phyloP scores from a whole-genome alignment of 2,888 invertebrate species.

The Drosophila rellima region DNA sequence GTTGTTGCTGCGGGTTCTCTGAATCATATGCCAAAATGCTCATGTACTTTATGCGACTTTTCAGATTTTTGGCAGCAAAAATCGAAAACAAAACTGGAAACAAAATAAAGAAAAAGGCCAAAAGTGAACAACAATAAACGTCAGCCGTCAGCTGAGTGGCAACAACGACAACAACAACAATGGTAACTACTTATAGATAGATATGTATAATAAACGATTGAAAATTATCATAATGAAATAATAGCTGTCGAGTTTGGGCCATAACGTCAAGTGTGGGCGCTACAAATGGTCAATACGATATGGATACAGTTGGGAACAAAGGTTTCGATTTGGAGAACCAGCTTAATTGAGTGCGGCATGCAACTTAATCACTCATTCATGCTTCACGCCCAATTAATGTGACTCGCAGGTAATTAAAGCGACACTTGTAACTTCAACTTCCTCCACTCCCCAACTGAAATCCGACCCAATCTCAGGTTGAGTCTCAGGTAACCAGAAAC shows the following conservation, averaged over 20 bases:
- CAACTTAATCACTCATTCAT: slow-evolving; percentile 64
- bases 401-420: slow-evolving; percentile 42
- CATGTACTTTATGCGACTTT: slow-evolving; percentile 11
- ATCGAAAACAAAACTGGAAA: slow-evolving; percentile 23
- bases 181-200: slow-evolving; percentile 39
- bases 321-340: neutral
- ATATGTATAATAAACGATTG: slow-evolving; percentile 23
- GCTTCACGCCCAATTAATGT: slow-evolving; percentile 55
- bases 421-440: slow-evolving; percentile 28
- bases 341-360: slow-evolving; percentile 37
- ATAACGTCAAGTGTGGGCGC: slow-evolving; percentile 36
- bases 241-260: slow-evolving; percentile 30
- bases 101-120: slow-evolving; percentile 30
- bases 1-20: slow-evolving; percentile 27
- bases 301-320: slow-evolving; percentile 5
- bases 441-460: neutral
- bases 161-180: slow-evolving; percentile 27
- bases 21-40: slow-evolving; percentile 54
- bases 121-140: slow-evolving; percentile 28
- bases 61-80: slow-evolving; percentile 40
- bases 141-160: slow-evolving; percentile 58
- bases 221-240: slow-evolving; percentile 37
- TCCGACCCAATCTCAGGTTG: neutral
- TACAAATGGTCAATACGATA: slow-evolving; percentile 15
- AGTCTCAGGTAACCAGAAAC: slow-evolving; percentile 38